phyloP scores from a whole-genome alignment of 2,888 invertebrate genomes.

The Agriopis leucophaearia region DNA sequence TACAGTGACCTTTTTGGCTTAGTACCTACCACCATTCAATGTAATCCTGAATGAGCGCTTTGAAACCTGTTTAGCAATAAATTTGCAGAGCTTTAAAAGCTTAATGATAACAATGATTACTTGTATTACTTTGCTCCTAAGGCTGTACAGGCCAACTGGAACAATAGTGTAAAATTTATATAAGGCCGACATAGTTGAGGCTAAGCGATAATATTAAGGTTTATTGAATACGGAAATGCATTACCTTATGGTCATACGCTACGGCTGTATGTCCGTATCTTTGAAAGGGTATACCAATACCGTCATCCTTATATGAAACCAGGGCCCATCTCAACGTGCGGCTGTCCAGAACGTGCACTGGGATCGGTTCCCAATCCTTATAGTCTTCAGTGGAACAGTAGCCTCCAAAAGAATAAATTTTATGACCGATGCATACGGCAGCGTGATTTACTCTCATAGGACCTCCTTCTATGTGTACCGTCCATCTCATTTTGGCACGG shows the following conservation, averaged over 20 bases:
- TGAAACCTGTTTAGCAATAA: not conserved
- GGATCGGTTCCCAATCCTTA: constrained; percentile 91
- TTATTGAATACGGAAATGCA: not conserved
- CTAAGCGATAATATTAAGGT: not conserved
- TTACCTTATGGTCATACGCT: constrained; percentile 89
- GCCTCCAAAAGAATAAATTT: constrained; percentile 96
- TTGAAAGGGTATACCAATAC: constrained; percentile 89
- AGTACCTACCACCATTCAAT: not conserved
- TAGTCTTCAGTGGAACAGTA: constrained; percentile 95
- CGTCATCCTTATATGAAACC: constrained; percentile 81
- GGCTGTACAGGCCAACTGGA: not conserved
- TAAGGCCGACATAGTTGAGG: not conserved
- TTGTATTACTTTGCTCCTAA: not conserved
- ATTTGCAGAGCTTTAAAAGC: not conserved
- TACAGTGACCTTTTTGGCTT: no score
- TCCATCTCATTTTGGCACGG: constrained; percentile 91
- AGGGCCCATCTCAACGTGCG: constrained; percentile 88
- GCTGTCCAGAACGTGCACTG: constrained; percentile 94
- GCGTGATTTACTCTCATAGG: constrained; percentile 97
- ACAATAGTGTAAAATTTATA: not conserved
- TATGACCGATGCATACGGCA: constrained; percentile 92
- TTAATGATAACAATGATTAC: not conserved
- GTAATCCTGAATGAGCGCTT: not conserved
- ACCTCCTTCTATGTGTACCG: constrained; percentile 94
- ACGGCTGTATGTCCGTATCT: constrained; percentile 97